Base-by-base conservation (phyloP, 2,113 vertebrate genomes). In the Alces alces region DNA sequence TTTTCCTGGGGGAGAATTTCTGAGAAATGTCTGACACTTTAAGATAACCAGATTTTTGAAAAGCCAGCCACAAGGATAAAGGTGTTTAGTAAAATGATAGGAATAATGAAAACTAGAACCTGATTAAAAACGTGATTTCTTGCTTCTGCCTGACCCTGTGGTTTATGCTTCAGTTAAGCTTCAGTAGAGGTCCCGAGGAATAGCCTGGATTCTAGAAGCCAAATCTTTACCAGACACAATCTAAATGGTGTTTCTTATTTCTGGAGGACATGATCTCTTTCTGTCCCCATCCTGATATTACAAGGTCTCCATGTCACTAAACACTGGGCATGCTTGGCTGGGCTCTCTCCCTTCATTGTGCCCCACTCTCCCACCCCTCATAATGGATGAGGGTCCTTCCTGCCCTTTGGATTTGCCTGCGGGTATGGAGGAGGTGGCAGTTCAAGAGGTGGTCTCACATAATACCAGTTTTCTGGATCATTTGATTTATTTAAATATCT, bases 401-500 rank as follows among this genome's bases (percentile, higher is more conserved):
- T 97, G 76, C 36, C 82, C 78, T 96, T 93, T 96, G 79, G 30
- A 87, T 96, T 94, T 93, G 43, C 79, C 79, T 78, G 1, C 96
- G 93, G 61, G 39, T 57, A 28, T 54, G 57, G 57, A 47, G 93
- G 91, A 83, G 83, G 82, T 91, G 15, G 60, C 88, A 84, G 96
- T 96, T 97, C 96, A 96, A 96, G 52, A 60, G 89, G 54, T 96
- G 93, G 83, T 95, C 93, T 96, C 94, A 66, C 58, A 93, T 95
- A 94, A 95, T 96, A 94, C 89, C 66, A 92, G 97, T 93, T 98
- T 98, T 97, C 96, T 96, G 94, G 95, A 97, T 97, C 96, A 97
- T 97, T 98, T 98, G 97, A 98, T 98, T 98, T 97, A 98, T 98
- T 96, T 95, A 98, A 98, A 83, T 97, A 96, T 86, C 94, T 95